phyloP scores from a whole-genome alignment of 2,113 vertebrate species.

The Anarhynchus alexandrinus region DNA sequence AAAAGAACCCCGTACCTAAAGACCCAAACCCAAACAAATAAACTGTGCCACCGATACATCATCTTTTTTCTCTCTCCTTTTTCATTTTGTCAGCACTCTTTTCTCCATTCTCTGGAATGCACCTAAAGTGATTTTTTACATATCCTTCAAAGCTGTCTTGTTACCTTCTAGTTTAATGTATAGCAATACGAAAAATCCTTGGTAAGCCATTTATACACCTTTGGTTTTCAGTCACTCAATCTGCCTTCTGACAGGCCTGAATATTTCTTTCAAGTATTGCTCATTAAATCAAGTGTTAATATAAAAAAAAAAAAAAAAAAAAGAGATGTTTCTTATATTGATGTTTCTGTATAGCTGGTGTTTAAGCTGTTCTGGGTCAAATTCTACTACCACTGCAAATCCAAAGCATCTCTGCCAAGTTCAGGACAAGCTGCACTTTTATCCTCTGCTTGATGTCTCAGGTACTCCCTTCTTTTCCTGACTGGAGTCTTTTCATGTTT shows the following conservation, averaged over 20 bases:
- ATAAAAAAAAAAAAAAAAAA: neutral
- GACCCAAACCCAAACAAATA: neutral
- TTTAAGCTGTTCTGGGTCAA: slow-evolving; percentile 2
- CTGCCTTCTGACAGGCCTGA: slow-evolving; percentile 2
- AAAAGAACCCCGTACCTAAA: neutral
- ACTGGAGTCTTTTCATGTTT: neutral
- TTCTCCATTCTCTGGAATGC: neutral
- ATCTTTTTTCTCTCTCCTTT: slow-evolving; percentile 44
- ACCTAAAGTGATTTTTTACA: slow-evolving; percentile 12
- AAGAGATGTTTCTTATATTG: neutral
- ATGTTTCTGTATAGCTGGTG: neutral
- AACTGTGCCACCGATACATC: neutral
- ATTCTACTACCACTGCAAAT: neutral
- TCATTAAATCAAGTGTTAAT: slow-evolving; percentile 45
- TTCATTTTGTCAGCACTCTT: slow-evolving; percentile 34
- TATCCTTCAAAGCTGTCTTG: slow-evolving; percentile 50
- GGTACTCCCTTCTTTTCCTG: neutral
- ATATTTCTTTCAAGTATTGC: neutral
- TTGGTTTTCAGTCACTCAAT: slow-evolving; percentile 24
- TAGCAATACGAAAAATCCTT: slow-evolving; percentile 14
- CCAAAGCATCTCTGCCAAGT: neutral
- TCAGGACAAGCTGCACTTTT: neutral
- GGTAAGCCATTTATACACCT: slow-evolving; percentile 27
- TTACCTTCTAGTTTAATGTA: slow-evolving; percentile 50
- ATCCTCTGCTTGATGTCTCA: neutral